Conservation (phyloP, 2,888 invertebrate genomes). For the Esperia sulphurella region DNA sequence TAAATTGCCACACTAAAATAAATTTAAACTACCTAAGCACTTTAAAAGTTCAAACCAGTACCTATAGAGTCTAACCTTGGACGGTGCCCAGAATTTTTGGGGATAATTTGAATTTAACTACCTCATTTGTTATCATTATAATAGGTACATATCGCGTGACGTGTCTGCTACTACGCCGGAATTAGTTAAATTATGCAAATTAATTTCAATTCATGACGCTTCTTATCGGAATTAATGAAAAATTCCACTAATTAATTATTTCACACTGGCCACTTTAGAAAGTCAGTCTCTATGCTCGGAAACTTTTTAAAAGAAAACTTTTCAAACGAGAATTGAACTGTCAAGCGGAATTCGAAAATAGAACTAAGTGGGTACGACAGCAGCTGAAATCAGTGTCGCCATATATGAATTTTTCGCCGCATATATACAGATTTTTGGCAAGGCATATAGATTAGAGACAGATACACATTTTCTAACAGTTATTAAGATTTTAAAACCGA, state of each 20-base stretch:
- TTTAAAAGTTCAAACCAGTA: conserved; percentile 32
- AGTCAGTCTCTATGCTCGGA: neutral
- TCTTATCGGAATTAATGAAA: conserved; percentile 36
- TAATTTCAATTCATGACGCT: conserved; percentile 22
- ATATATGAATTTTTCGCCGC: no score
- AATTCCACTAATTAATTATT: conserved; percentile 18
- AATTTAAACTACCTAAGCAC: conserved; percentile 31
- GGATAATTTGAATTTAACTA: conserved; percentile 29
- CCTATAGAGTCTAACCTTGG: conserved; percentile 42
- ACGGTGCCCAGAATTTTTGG: conserved; percentile 24
- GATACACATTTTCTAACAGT: no score
- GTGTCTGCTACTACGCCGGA: conserved; percentile 28
- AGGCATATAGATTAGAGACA: no score
- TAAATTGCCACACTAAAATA: conserved; percentile 54
- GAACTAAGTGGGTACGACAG: conserved; percentile 21
- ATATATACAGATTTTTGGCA: no score
- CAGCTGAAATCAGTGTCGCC: conserved; percentile 18
- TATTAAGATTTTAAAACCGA: no score
- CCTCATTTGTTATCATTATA: conserved; percentile 25
- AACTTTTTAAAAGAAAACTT: conserved; percentile 13
- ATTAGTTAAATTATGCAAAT: conserved; percentile 35
- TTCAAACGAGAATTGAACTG: conserved; percentile 20
- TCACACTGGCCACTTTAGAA: conserved; percentile 1
- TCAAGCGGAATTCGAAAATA: conserved; percentile 33
- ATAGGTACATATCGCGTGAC: conserved; percentile 14